Conservation (phyloP, 2,888 invertebrate species). For the Polymixis flavicincta region DNA sequence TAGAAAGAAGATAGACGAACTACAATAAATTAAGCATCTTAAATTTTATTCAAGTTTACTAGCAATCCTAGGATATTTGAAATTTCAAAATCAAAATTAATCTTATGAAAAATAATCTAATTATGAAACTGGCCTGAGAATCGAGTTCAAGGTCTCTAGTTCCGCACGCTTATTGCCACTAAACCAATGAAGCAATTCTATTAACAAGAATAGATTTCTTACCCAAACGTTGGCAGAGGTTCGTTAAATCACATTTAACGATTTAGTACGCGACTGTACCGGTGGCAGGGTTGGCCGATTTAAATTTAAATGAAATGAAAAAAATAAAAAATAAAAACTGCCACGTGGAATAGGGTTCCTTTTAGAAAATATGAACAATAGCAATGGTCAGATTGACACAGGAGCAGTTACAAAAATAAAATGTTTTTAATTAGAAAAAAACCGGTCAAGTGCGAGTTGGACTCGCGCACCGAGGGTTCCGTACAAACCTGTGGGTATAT, state of each 20-base stretch:
- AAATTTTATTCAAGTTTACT: background rate
- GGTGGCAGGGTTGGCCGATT: constrained; percentile 15
- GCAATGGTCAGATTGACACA: background rate
- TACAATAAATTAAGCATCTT: background rate
- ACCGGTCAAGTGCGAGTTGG: no score
- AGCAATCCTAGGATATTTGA: background rate
- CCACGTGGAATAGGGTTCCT: background rate
- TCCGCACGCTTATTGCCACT: constrained; percentile 52
- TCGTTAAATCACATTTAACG: constrained; percentile 60
- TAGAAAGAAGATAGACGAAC: no score
- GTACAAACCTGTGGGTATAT: no score
- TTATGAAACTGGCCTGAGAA: constrained; percentile 33
- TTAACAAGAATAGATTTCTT: constrained; percentile 62
- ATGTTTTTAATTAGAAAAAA: no score
- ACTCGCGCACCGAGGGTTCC: no score
- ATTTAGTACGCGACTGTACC: constrained; percentile 52
- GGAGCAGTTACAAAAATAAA: no score
- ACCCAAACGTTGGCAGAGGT: constrained; percentile 60
- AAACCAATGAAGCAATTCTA: constrained; percentile 57
- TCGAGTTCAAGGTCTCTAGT: constrained; percentile 54
- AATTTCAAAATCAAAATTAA: constrained; percentile 13
- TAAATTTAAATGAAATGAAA: background rate
- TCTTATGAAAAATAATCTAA: constrained; percentile 32
- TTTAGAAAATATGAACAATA: background rate
- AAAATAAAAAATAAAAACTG: background rate